phyloP scores from a whole-genome alignment of 2,797 vertebrate species.

The Sphenopsis melanotis region DNA sequence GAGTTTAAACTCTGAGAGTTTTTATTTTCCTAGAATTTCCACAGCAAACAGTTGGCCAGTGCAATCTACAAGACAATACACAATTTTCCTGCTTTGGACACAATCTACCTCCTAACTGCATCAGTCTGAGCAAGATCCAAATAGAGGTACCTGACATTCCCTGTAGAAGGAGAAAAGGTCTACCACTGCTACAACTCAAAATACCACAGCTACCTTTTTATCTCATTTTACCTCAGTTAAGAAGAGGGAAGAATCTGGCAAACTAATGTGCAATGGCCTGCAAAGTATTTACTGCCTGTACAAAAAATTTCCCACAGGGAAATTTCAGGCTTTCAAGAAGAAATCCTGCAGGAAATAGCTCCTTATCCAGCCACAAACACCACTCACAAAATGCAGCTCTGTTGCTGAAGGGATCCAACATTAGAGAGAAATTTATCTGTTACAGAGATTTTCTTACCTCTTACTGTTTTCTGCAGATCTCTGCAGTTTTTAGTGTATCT shows the following conservation, averaged over 20 bases:
- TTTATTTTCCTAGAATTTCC: neutral
- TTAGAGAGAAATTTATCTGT: neutral
- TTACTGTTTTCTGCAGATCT: neutral
- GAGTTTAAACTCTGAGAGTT: neutral
- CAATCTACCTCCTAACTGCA: neutral
- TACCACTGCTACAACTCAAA: neutral
- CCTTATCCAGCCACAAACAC: neutral
- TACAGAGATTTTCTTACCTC: neutral
- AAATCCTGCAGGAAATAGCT: conserved; percentile 29
- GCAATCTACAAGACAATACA: neutral
- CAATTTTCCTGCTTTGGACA: neutral
- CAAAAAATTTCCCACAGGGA: neutral
- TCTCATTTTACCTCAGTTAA: neutral
- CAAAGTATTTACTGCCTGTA: neutral
- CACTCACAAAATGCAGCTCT: neutral
- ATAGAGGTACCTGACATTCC: neutral
- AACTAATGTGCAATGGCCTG: neutral
- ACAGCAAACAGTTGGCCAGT: neutral
- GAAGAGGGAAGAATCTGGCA: neutral
- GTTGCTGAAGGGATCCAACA: neutral
- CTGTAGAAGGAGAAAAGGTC: neutral
- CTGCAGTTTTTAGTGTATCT: neutral
- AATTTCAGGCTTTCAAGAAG: conserved; percentile 8
- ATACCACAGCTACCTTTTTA: neutral
- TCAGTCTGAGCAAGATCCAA: neutral